Evolutionary conservation across 2,113 vertebrate genomes (phyloP), one percentile per base, ranked within the genome.

Genomic region (Rallus limicola): DNA sequence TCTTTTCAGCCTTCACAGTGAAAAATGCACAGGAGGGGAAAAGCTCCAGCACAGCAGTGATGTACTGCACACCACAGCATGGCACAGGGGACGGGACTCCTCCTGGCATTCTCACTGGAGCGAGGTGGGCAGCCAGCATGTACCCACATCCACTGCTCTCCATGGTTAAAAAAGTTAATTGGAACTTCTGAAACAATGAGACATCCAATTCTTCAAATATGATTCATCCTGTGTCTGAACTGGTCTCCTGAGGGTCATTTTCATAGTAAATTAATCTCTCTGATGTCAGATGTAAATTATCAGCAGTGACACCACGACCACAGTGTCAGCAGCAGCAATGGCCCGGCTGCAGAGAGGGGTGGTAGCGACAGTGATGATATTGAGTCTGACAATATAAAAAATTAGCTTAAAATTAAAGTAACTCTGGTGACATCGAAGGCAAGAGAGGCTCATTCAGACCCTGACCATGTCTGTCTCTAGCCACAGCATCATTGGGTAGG

Each of bases 121-220:
- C 7, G 17, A 36, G 71, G 29, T 1, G 16, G 72, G 55, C 48
- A 86, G 50, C 75, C 75, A 24, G 3, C 65, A 52, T 62, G 48
- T 28, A 25, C 44, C 86, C 34, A 25, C 10, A 68, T 10, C 64
- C 34, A 33, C 48, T 8, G 8, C 63, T 94, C 93, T 5, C 18
- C 29, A 53, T 40, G 64, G 56, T 13, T 88, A 86, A 67, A 91
- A 86, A 81, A 75, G 88, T 90, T 93, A 94, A 97, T 97, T 97
- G 93, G 90, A 90, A 90, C 84, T 93, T 71, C 85, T 87, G 92
- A 94, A 96, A 96, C 92, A 95, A 92, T 59, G 80, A 97, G 94
- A 80, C 84, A 94, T 53, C 76, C 60, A 63, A 40, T 95, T 92
- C 94, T 68, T 87, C 95, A 95, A 64, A 46, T 42, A 60, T 92